Percentiles rank a stretch among this genome's conserved stretches.
phyloP scores from a whole-genome alignment of 1,140 invertebrate species.

The Aporrectodea caliginosa region DNA sequence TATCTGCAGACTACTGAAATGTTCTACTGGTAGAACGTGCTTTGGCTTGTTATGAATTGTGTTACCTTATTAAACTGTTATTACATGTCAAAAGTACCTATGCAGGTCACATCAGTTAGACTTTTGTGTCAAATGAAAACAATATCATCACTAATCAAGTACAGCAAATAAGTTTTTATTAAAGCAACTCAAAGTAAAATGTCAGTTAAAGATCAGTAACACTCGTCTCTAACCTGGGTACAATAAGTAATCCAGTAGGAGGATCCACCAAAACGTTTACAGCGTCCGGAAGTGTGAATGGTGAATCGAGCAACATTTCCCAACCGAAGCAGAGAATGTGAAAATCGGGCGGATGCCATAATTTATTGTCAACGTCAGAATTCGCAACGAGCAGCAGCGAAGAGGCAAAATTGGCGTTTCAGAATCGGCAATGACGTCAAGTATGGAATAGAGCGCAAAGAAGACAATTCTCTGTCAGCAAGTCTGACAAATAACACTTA shows the following conservation, averaged over 20 bases:
- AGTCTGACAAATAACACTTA: background rate
- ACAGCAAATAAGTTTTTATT: background rate
- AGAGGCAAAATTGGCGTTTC: background rate
- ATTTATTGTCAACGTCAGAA: background rate
- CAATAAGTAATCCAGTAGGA: background rate
- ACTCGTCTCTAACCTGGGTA: background rate
- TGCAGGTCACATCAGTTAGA: background rate
- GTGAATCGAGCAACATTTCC: no score
- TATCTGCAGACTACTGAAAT: background rate
- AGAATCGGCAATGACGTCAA: background rate
- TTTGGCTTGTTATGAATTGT: background rate
- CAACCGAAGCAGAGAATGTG: background rate
- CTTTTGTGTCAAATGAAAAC: background rate
- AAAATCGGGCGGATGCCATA: no score
- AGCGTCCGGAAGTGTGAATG: background rate
- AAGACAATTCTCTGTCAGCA: constrained; percentile 2
- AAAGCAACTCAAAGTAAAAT: background rate
- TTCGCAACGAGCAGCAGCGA: background rate
- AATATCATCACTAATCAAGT: background rate
- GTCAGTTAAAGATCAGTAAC: background rate
- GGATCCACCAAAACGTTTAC: background rate
- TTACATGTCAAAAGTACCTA: background rate
- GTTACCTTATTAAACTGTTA: background rate
- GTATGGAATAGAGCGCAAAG: background rate
- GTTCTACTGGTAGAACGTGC: background rate